Evolutionary conservation across 2,113 vertebrate species (phyloP).

Genomic region (Centrocercus urophasianus): DNA sequence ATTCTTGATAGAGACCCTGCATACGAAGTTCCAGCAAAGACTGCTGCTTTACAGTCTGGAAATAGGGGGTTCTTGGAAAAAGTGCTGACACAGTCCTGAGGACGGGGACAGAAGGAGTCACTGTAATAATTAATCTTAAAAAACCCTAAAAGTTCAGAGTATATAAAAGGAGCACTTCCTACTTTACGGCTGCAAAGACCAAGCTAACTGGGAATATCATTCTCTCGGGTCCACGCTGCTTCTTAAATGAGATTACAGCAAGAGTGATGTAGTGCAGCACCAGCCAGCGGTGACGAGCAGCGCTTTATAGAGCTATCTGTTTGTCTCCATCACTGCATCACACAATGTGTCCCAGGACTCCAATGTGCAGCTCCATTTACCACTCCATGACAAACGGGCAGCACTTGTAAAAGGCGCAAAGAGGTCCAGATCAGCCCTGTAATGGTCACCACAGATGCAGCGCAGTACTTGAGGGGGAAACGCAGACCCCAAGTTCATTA

Average conservation of each 20-base stretch:
- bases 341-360: slow-evolving; percentile 85
- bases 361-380: slow-evolving; percentile 90
- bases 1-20: background rate
- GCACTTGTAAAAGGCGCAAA: slow-evolving; percentile 82
- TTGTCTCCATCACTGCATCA: slow-evolving; percentile 80
- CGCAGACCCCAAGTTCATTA: slow-evolving; percentile 88
- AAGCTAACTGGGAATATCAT: slow-evolving; percentile 83
- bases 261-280: slow-evolving; percentile 74
- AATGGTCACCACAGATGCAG: slow-evolving; percentile 91
- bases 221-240: slow-evolving; percentile 71
- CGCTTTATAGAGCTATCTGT: slow-evolving; percentile 83
- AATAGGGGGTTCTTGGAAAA: background rate
- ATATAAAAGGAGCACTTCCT: slow-evolving; percentile 80
- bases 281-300: slow-evolving; percentile 78
- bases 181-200: slow-evolving; percentile 81
- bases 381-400: slow-evolving; percentile 91
- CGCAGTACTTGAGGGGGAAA: slow-evolving; percentile 83
- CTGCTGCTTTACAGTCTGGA: background rate
- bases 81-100: slow-evolving; percentile 63
- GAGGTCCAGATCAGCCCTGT: slow-evolving; percentile 79
- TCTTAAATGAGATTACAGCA: slow-evolving; percentile 83
- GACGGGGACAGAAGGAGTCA: slow-evolving; percentile 29
- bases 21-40: background rate
- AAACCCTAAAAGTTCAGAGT: slow-evolving; percentile 76
- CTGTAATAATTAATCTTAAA: slow-evolving; percentile 78